These are phyloP conservation scores for Sitobion miscanthi DNA, from an alignment of 1,140 invertebrate species.

Conservation along the genomic window DNA sequence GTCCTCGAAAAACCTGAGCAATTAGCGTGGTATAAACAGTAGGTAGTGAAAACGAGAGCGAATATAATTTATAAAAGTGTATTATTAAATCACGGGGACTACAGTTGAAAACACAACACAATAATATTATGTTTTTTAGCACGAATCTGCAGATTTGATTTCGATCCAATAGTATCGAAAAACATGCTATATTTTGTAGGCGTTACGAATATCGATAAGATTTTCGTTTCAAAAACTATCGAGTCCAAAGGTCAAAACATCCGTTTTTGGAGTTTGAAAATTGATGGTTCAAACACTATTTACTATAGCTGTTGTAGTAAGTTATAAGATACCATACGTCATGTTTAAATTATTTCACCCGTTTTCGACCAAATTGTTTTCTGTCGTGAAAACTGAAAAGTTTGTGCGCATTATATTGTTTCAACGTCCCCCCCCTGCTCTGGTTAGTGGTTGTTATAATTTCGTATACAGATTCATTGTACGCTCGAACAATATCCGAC, in stretches of 20 bases:
- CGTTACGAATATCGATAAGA: too few relatives aligned
- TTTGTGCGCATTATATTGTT: conserved; percentile 4
- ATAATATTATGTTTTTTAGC: neutral
- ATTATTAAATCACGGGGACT: neutral
- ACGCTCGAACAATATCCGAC: neutral
- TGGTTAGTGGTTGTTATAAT: neutral
- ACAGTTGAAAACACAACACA: neutral
- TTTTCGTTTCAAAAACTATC: too few relatives aligned
- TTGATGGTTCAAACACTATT: too few relatives aligned
- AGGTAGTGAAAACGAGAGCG: neutral
- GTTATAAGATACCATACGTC: too few relatives aligned
- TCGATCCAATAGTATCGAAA: neutral
- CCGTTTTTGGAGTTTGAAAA: too few relatives aligned
- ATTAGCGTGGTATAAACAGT: neutral
- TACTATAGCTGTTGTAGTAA: too few relatives aligned
- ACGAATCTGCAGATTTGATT: neutral
- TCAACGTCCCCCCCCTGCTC: neutral
- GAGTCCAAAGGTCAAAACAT: too few relatives aligned
- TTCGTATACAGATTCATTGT: conserved; percentile 20
- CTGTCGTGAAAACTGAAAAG: conserved; percentile 2
- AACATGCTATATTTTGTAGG: neutral
- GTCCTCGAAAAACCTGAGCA: neutral
- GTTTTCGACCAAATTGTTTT: conserved; percentile 13
- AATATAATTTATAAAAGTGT: neutral
- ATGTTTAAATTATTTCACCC: neutral